A percentile compares a stretch with the other conserved stretches of the same genome.
Conservation (phyloP, 2,888 invertebrate species). For the Rhagonycha fulva region DNA sequence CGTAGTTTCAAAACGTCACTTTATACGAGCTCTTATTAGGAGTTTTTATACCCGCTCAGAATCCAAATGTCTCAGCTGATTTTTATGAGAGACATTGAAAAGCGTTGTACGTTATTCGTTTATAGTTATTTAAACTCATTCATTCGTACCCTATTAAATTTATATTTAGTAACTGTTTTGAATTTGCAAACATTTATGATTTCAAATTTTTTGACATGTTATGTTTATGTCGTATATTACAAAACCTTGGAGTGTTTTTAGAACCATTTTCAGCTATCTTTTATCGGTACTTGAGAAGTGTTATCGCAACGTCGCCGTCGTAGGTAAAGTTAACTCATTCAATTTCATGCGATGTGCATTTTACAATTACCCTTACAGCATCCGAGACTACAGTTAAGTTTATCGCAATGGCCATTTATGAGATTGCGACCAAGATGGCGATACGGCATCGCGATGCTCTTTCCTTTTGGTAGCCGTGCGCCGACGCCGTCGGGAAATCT, state of each 20-base stretch:
- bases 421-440: constrained; percentile 56
- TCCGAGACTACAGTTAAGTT: constrained; percentile 46
- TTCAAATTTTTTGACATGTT: constrained; percentile 9
- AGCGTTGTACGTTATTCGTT: constrained; percentile 23
- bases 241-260: constrained; percentile 29
- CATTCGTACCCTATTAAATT: constrained; percentile 15
- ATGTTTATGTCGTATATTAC: constrained; percentile 22
- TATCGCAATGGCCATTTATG: constrained; percentile 56
- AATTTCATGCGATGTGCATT: constrained; percentile 47
- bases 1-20: constrained; percentile 48
- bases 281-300: constrained; percentile 24
- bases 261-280: constrained; percentile 23
- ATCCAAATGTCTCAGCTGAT: constrained; percentile 39
- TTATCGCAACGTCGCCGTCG: constrained; percentile 23
- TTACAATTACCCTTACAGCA: constrained; percentile 44
- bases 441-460: constrained; percentile 46
- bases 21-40: constrained; percentile 46
- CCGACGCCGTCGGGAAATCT: constrained; percentile 47
- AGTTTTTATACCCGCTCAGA: constrained; percentile 35
- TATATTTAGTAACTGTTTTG: not conserved
- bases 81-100: constrained; percentile 38
- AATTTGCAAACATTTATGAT: not conserved
- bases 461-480: constrained; percentile 32
- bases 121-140: constrained; percentile 27
- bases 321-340: constrained; percentile 37